Base-by-base conservation (phyloP, 2,888 invertebrate genomes). In the Dugesia japonica region DNA sequence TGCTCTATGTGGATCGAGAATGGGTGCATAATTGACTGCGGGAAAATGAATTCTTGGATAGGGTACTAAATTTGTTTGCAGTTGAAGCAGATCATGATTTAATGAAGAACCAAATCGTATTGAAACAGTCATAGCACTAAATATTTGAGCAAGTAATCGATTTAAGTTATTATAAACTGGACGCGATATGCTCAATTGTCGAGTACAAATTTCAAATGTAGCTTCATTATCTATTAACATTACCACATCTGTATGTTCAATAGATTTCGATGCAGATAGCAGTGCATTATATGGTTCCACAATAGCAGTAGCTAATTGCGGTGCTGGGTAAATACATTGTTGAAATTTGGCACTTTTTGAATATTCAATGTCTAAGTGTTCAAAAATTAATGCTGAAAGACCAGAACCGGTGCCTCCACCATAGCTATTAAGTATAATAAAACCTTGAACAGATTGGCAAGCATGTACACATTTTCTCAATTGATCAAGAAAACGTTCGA, bases 241-340 rank as follows among this genome's bases (percentile, higher is more conserved):
- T 31, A 93, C 92, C 85, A 93, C 94, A 87, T 94, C 93, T 0
- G 92, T 92, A 86, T 94, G 94, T 85, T 94, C 93, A 78, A 87
- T 80, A 78, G 94, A 94, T 75, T 93, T 94, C 87, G 94, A 94
- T 79, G 94, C 94, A 82, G 92, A 93, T 82, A 94, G 81, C 78
- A 94, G 92, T 0, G 93, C 92, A 87, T 93, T 94, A 89, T 93
- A 94, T 0, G 80, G 80, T 71, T 80, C 80, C 20, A 80, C 80
- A 27, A 80, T 80, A 26, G 80, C 80, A 31, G 82, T 81, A 0
- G 80, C 77, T 15, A 85, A 82, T 71, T 82, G 81, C 17, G 81
- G 81, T 1, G 82, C 81, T 33, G 81, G 81, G 76, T 82, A 81
- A 31, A 83, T 81, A 56, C 82, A 81, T 78, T 84, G 84, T 76